These are phyloP conservation scores for Lagorchestes hirsutus DNA, from an alignment of 2,797 vertebrate genomes.

Conservation along the genomic window DNA sequence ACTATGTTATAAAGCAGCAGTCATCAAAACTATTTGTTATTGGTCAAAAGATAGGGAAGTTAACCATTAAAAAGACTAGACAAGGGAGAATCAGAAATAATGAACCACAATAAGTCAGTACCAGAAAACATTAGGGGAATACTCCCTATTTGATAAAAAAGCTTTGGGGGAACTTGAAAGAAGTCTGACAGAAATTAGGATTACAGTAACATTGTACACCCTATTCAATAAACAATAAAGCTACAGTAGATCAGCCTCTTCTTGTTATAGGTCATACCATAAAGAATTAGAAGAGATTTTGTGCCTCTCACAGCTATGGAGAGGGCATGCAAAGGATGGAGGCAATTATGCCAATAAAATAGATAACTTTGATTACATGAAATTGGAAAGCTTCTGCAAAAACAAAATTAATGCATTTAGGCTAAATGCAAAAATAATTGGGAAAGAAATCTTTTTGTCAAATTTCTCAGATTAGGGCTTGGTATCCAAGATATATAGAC, in stretches of 20 bases:
- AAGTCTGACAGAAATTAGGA: too few relatives aligned
- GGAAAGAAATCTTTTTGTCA: background rate
- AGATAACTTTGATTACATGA: background rate
- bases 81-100: too few relatives aligned
- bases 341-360: background rate
- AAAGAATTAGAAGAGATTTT: background rate
- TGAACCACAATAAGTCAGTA: too few relatives aligned
- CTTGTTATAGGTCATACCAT: background rate
- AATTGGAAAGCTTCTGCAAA: background rate
- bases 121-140: too few relatives aligned
- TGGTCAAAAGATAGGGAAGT: too few relatives aligned
- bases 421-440: background rate
- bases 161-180: too few relatives aligned
- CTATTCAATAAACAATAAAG: too few relatives aligned
- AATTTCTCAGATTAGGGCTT: background rate
- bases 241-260: background rate
- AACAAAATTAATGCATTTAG: background rate
- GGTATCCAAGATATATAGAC: background rate
- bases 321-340: background rate
- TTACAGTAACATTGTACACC: too few relatives aligned
- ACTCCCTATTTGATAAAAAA: too few relatives aligned
- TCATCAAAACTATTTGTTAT: background rate
- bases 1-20: background rate
- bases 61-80: too few relatives aligned
- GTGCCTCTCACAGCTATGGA: background rate